Percentiles rank a stretch among this genome's conserved stretches.
phyloP scores from a whole-genome alignment of 1,140 invertebrate genomes.

The Heliconius hewitsoni region DNA sequence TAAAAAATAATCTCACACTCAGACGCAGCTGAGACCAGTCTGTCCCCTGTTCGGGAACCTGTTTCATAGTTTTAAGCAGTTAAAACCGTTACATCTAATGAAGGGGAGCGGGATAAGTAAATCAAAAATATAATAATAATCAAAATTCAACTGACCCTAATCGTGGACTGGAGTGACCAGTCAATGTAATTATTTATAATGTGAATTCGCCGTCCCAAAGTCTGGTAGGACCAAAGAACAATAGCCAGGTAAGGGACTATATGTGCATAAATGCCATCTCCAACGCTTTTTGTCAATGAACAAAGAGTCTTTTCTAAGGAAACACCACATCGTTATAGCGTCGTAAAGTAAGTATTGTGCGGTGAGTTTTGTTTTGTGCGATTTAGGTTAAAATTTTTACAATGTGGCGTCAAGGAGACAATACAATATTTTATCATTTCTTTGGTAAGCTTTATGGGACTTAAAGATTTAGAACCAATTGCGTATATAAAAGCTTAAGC shows the following conservation, averaged over 20 bases:
- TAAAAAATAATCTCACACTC: slow-evolving; percentile 29
- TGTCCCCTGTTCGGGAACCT: slow-evolving; percentile 67
- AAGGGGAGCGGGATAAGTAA: slow-evolving; percentile 76
- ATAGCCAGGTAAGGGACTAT: slow-evolving; percentile 71
- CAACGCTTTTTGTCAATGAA: slow-evolving; percentile 76
- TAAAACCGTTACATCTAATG: slow-evolving; percentile 81
- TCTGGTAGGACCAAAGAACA: slow-evolving; percentile 71
- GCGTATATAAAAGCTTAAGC: neutral
- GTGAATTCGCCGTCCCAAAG: slow-evolving; percentile 67
- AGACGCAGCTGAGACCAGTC: slow-evolving; percentile 64
- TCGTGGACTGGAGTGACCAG: slow-evolving; percentile 66
- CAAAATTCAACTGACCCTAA: slow-evolving; percentile 72
- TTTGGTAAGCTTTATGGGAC: slow-evolving; percentile 2
- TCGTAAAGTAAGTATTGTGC: slow-evolving; percentile 77
- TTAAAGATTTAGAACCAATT: neutral
- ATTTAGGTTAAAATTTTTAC: slow-evolving; percentile 78
- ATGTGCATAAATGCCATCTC: slow-evolving; percentile 74
- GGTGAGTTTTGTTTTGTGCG: slow-evolving; percentile 75
- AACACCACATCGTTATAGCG: slow-evolving; percentile 79
- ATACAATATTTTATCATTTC: slow-evolving; percentile 57
- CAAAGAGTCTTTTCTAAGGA: slow-evolving; percentile 76
- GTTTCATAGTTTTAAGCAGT: slow-evolving; percentile 80
- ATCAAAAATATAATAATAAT: slow-evolving; percentile 71
- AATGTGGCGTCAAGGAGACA: slow-evolving; percentile 67
- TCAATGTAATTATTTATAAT: slow-evolving; percentile 75